Percentiles rank a stretch among this genome's conserved stretches.
Conservation (phyloP, 2,113 vertebrate genomes). For the Crotalus helleri region DNA sequence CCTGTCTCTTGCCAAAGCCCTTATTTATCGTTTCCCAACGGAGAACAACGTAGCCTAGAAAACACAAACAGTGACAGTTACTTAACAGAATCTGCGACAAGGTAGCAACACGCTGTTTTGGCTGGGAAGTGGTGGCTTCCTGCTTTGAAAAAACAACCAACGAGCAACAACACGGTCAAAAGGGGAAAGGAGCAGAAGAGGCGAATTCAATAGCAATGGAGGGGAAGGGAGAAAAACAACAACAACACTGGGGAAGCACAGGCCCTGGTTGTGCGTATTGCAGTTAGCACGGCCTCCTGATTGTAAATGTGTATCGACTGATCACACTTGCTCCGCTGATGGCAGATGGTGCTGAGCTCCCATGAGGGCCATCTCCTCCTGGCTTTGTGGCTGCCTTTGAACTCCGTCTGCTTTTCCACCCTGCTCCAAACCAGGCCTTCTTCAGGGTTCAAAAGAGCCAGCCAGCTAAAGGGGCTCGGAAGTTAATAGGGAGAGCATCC, state of each 20-base stretch:
- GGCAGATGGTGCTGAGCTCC: not conserved
- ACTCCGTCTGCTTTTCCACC: not conserved
- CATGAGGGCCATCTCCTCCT: not conserved
- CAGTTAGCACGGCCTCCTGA: not conserved
- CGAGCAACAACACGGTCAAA: constrained; percentile 27
- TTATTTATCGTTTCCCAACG: not conserved
- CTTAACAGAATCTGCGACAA: constrained; percentile 20
- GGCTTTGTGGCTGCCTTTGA: not conserved
- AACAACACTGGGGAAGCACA: not conserved
- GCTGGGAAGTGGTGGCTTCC: constrained; percentile 31
- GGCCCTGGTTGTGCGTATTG: not conserved
- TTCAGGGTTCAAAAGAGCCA: not conserved
- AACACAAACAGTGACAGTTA: not conserved
- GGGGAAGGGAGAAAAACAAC: not conserved
- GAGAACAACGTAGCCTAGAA: constrained; percentile 6
- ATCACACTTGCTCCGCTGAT: not conserved
- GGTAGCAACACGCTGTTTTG: constrained; percentile 5
- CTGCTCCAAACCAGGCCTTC: not conserved
- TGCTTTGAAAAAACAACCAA: constrained; percentile 38
- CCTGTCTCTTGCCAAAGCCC: not conserved
- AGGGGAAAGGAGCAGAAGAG: not conserved
- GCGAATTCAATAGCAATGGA: not conserved
- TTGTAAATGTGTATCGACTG: not conserved
- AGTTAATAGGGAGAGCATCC: not conserved
- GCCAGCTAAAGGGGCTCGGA: not conserved